Conservation (phyloP, 2,797 vertebrate species). For the Pampus argenteus region DNA sequence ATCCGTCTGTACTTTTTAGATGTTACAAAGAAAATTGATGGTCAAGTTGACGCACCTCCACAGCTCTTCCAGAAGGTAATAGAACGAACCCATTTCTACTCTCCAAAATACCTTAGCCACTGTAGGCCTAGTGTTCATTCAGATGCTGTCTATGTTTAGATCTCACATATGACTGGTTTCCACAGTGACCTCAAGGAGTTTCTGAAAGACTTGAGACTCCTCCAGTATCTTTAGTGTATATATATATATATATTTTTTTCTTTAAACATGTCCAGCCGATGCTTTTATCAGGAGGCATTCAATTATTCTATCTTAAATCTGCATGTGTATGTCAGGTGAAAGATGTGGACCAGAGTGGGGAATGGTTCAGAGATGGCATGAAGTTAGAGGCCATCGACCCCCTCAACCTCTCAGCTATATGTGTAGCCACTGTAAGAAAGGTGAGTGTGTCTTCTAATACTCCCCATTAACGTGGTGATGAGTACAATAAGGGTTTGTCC, state of each 20-base stretch:
- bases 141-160: background rate
- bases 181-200: too few relatives aligned
- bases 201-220: too few relatives aligned
- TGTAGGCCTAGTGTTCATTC: background rate
- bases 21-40: slow-evolving; percentile 94
- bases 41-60: slow-evolving; percentile 92
- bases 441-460: slow-evolving; percentile 75
- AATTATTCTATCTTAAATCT: background rate
- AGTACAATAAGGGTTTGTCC: background rate
- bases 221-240: too few relatives aligned
- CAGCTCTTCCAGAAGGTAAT: slow-evolving; percentile 95
- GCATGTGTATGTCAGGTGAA: slow-evolving; percentile 85
- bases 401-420: slow-evolving; percentile 99
- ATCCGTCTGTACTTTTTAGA: slow-evolving; percentile 79
- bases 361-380: slow-evolving; percentile 99
- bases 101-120: background rate
- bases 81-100: background rate
- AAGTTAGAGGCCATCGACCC: slow-evolving; percentile 99
- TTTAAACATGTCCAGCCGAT: background rate
- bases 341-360: slow-evolving; percentile 94
- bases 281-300: background rate
- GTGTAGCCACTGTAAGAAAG: slow-evolving; percentile 99
- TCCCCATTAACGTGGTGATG: background rate
- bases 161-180: background rate
- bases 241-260: too few relatives aligned